A percentile compares a stretch with the other conserved stretches of the same genome.
These are phyloP conservation scores for Disparrhopalites patrizii DNA, from an alignment of 2,888 invertebrate genomes.

Conservation along the genomic window DNA sequence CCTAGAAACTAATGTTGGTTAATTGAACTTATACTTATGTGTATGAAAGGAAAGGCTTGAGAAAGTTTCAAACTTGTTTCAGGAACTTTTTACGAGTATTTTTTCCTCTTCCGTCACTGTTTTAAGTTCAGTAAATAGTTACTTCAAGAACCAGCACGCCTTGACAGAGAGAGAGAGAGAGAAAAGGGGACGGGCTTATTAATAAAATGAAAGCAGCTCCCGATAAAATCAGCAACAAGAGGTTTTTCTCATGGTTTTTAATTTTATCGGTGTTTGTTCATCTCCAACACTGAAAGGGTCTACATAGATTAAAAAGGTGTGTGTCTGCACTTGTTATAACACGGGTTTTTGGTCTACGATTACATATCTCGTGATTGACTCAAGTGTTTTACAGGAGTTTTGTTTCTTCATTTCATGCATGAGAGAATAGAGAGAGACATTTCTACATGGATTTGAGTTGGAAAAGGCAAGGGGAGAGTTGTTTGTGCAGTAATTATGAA, in stretches of 20 bases:
- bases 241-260: constrained; percentile 17
- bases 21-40: constrained; percentile 5
- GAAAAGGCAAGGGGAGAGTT: no score
- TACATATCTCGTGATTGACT: no score
- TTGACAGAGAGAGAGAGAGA: constrained; percentile 16
- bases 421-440: no score
- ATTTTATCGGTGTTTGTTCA: not conserved
- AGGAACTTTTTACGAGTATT: constrained; percentile 11
- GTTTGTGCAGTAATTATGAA: no score
- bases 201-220: constrained; percentile 16
- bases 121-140: not conserved
- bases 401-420: no score
- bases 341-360: no score
- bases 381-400: no score
- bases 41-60: not conserved
- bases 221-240: constrained; percentile 17
- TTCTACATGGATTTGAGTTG: no score
- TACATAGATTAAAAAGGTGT: no score
- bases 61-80: no score
- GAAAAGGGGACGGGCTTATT: constrained; percentile 15
- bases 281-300: no score
- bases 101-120: not conserved
- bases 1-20: constrained; percentile 18
- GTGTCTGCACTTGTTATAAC: no score
- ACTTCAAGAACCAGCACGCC: not conserved